Percentiles rank a stretch among this genome's conserved stretches.
phyloP scores from a whole-genome alignment of 2,113 vertebrate genomes.

The Lophochroa leadbeateri region DNA sequence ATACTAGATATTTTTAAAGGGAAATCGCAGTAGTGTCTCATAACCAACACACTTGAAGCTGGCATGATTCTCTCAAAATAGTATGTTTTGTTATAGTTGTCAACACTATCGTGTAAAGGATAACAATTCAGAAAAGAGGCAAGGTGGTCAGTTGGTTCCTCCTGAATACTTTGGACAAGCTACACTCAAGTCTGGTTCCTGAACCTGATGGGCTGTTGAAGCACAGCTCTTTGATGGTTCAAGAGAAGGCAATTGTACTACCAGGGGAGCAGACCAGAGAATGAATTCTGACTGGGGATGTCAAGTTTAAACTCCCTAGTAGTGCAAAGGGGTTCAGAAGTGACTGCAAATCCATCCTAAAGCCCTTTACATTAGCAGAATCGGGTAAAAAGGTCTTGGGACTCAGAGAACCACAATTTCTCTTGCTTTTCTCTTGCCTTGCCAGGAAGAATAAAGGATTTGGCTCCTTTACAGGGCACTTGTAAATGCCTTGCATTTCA shows the following conservation, averaged over 20 bases:
- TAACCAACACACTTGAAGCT: neutral
- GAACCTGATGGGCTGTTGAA: neutral
- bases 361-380: neutral
- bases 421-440: neutral
- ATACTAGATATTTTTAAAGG: neutral
- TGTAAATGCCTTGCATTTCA: neutral
- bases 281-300: neutral
- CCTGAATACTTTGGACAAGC: neutral
- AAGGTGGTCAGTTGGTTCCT: neutral
- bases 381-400: neutral
- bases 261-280: neutral
- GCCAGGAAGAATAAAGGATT: neutral
- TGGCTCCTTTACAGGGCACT: neutral
- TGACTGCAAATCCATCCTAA: neutral
- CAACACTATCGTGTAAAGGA: neutral
- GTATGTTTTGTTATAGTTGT: neutral
- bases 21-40: neutral
- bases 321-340: neutral
- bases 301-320: constrained; percentile 1
- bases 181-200: neutral
- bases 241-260: neutral
- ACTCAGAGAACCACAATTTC: neutral
- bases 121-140: neutral
- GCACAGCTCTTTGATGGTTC: neutral
- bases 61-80: neutral